Evolutionary conservation across 2,113 vertebrate species (phyloP).

Genomic region (Pelobates fuscus): DNA sequence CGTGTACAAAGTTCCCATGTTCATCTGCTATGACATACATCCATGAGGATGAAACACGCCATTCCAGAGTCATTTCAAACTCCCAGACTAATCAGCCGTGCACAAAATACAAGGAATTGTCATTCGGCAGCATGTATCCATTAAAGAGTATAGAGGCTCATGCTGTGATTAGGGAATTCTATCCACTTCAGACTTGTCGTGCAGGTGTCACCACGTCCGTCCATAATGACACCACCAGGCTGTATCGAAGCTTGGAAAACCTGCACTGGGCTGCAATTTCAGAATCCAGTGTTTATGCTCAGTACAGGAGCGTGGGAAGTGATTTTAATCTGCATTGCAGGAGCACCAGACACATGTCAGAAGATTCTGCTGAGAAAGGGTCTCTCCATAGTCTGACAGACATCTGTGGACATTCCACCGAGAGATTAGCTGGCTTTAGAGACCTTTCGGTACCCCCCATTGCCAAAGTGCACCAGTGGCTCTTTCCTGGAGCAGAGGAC

Average conservation of each 20-base stretch:
- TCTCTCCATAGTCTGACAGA: slow-evolving; percentile 57
- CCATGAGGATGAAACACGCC: slow-evolving; percentile 67
- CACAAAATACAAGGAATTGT: slow-evolving; percentile 74
- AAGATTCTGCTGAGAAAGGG: slow-evolving; percentile 63
- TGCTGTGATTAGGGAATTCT: slow-evolving; percentile 55
- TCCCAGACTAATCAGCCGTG: slow-evolving; percentile 77
- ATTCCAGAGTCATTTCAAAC: slow-evolving; percentile 72
- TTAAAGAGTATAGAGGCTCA: slow-evolving; percentile 64
- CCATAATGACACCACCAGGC: slow-evolving; percentile 60
- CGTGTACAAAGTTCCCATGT: slow-evolving; percentile 63
- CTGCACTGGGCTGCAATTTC: slow-evolving; percentile 73
- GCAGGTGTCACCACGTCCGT: slow-evolving; percentile 50
- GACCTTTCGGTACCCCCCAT: slow-evolving; percentile 69
- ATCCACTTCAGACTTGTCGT: slow-evolving; percentile 51
- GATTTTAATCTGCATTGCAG: slow-evolving; percentile 75
- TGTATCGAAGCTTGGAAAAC: slow-evolving; percentile 87
- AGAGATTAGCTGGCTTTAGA: slow-evolving; percentile 59
- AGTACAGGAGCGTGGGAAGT: slow-evolving; percentile 74
- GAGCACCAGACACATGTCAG: slow-evolving; percentile 71
- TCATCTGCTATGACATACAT: slow-evolving; percentile 70
- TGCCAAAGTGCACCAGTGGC: slow-evolving; percentile 70
- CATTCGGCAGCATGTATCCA: slow-evolving; percentile 65
- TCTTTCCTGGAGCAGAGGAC: slow-evolving; percentile 72
- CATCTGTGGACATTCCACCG: slow-evolving; percentile 62
- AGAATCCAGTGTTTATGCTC: slow-evolving; percentile 64